Base-by-base conservation (phyloP, 1,140 invertebrate genomes). In the Drosophila tani region DNA sequence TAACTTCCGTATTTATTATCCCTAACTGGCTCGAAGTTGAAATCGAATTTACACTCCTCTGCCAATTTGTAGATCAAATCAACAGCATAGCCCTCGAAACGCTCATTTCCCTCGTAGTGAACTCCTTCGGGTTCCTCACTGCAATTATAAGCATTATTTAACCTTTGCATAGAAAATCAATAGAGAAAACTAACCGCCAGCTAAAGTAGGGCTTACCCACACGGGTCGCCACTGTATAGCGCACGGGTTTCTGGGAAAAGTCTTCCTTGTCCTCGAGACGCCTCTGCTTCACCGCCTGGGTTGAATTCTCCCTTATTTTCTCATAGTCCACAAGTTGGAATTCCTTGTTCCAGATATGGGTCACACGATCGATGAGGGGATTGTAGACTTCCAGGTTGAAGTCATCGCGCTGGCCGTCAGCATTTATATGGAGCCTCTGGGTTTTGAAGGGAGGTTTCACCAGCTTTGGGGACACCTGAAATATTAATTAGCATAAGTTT, bases 371-470 rank as follows among this genome's bases (percentile, higher is more conserved):
- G 1, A 84, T 80, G 14, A 92, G 59, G 1, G 91, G 91, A 78
- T 92, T 90, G 43, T 98, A 95, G 40, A 98, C 95, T 84, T 97
- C 95, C 24, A 98, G 93, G 47, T 95, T 95, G 75, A 97, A 97
- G 66, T 96, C 94, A 29, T 94, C 94, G 46, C 97, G 93, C 78
- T 95, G 94, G 1, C 97, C 97, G 92, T 93, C 63, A n/a, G 94
- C 93, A 73, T 97, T 95, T 75, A 98, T 96, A 15, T 94, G 93
- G n/a, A 98, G 95, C n/a, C 94, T 69, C 51, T 92, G 91, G 1
- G 91, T 92, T 12, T 90, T 91, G 29, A 74, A 92, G 0, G 82
- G 84, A 2, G 91, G 91, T 14, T 68, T 81, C 0, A 77, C 75
- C 40, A 68, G 62, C 17, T 90, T 91, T 0, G 82, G 56, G 5